Evolutionary conservation across 2,888 invertebrate species (phyloP).

Genomic region (Tetanocera ferruginea): DNA sequence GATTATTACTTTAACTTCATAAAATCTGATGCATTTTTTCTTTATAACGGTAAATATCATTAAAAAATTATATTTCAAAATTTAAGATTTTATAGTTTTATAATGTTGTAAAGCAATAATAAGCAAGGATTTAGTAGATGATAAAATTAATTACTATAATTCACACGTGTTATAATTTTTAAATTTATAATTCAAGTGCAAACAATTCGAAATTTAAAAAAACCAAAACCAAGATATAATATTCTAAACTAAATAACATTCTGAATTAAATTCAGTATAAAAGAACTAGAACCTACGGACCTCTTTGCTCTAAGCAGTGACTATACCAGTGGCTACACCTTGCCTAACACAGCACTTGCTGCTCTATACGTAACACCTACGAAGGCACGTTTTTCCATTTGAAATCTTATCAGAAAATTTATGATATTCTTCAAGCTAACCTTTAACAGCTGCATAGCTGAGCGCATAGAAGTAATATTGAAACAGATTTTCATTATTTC

Average conservation of each 20-base stretch:
- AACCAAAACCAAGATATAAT: neutral
- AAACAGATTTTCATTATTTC: slow-evolving; percentile 8
- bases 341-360: neutral
- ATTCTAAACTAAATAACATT: no score
- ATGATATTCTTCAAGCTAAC: neutral
- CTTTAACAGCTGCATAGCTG: neutral
- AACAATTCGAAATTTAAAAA: neutral
- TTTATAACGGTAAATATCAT: no score
- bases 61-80: no score
- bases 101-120: no score
- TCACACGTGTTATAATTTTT: no score
- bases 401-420: slow-evolving; percentile 3
- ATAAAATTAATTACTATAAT: no score
- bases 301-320: neutral
- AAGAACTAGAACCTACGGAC: neutral
- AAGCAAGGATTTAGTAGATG: no score
- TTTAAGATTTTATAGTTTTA: no score
- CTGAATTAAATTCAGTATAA: no score
- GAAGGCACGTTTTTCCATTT: neutral
- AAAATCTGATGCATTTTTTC: no score
- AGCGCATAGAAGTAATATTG: neutral
- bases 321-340: neutral
- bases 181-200: no score
- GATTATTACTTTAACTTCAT: no score
- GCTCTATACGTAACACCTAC: neutral